A percentile compares a stretch with the other conserved stretches of the same genome.
These are phyloP conservation scores for Perognathus longimembris DNA, from an alignment of 2,113 vertebrate species.

Conservation along the genomic window DNA sequence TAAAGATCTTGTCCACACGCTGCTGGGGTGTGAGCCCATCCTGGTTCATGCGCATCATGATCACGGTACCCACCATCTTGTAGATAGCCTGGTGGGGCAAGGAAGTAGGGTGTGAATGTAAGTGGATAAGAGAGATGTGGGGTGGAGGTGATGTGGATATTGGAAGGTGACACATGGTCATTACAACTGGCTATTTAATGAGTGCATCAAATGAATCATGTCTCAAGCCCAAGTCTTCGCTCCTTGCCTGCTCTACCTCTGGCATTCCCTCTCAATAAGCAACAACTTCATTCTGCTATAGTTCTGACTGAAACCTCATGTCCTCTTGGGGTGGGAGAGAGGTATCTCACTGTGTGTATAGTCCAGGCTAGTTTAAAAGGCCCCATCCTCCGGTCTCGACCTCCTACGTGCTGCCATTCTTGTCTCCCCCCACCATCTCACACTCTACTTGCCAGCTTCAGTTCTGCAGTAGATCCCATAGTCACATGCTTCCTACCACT, in stretches of 20 bases:
- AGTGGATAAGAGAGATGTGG: neutral
- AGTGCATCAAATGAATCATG: neutral
- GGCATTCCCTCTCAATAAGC: neutral
- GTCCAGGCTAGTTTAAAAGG: no score
- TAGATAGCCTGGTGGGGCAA: constrained; percentile 93
- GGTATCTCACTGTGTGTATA: no score
- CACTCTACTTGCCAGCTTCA: neutral
- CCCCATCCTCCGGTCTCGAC: neutral
- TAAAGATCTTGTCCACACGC: constrained; percentile 99
- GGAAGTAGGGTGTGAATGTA: neutral
- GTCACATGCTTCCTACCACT: neutral
- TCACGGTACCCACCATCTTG: constrained; percentile 99
- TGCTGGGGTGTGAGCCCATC: constrained; percentile 98
- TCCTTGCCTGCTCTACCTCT: neutral
- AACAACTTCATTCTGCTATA: neutral
- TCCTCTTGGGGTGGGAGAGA: neutral
- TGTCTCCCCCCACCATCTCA: neutral
- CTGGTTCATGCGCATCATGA: constrained; percentile 99
- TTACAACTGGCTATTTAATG: neutral
- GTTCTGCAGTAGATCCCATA: neutral
- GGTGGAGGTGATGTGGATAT: neutral
- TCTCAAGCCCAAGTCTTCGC: neutral
- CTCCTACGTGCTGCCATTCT: neutral
- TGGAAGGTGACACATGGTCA: neutral
- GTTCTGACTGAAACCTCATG: neutral